Evolutionary conservation across 2,113 vertebrate genomes (phyloP), one percentile per base, ranked within the genome.

Genomic region (Bolborhynchus lineola): DNA sequence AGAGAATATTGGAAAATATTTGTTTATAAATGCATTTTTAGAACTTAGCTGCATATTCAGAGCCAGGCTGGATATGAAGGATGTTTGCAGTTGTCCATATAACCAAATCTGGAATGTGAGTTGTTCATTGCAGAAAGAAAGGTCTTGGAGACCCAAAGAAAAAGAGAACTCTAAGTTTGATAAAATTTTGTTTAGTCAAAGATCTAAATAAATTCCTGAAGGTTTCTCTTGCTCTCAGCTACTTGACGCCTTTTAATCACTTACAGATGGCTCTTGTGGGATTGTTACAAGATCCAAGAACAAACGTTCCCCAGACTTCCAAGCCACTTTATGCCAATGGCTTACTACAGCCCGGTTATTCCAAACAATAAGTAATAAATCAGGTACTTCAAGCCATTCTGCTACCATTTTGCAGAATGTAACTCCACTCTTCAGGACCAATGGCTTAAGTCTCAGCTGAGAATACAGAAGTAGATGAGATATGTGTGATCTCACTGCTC

Each of bases 231-330:
- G 70, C 81, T 90, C 88, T 75, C 76, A 83, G 96, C 82, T 89
- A 53, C 87, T 97, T 83, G 96, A 95, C 70, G 79, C 52, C 94
- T 97, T 95, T 94, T 97, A 95, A 98, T 98, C 96, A 90, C 72
- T 97, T 97, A 92, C 97, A 98, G 97, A 97, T 98, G 96, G 94
- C 94, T 94, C 93, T 55, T 80, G 59, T 94, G 93, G 82, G 82
- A 81, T 71, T 83, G 68, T 42, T 91, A 75, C 2, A 92, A 97
- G 95, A 97, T 88, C 71, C 89, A 95, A 92, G 87, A 82, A 60
- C 65, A 93, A 95, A 86, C 69, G 70, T 95, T 86, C 78, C 50
- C 49, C 76, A 76, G 90, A 69, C 47, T 94, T 93, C 85, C 94
- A 92, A 88, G 95, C 47, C 95, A 55, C 42, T 75, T 87, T 63